Evolutionary conservation across 1,140 invertebrate species (phyloP).

Genomic region (Drosophila paulistorum): DNA sequence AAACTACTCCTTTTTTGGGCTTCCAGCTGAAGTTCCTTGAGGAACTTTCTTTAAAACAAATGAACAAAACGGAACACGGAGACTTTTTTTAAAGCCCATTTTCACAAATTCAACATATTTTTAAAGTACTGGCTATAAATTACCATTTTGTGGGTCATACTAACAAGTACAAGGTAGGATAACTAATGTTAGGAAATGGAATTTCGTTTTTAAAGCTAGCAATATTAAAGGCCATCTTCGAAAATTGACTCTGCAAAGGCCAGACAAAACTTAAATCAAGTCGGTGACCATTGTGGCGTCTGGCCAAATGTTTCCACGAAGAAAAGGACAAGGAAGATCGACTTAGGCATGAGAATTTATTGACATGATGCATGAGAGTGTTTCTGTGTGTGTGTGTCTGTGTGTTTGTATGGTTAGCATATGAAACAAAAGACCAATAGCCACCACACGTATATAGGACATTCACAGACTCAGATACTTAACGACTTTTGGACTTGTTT

Average conservation of each 20-base stretch:
- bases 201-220: neutral
- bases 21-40: too few species aligned
- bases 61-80: neutral
- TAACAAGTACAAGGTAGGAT: neutral
- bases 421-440: constrained; percentile 50
- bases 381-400: neutral
- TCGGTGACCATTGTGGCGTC: neutral
- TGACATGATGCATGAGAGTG: constrained; percentile 48
- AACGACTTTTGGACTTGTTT: constrained; percentile 62
- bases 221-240: neutral
- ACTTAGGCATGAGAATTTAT: constrained; percentile 59
- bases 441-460: constrained; percentile 14
- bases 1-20: too few species aligned
- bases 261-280: neutral
- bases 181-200: neutral
- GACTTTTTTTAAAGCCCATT: constrained; percentile 7
- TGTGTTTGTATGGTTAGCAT: constrained; percentile 31
- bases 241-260: neutral
- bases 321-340: constrained; percentile 49
- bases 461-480: constrained; percentile 56
- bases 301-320: constrained; percentile 15
- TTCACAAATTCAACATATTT: neutral
- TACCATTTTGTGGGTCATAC: neutral
- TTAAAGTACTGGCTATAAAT: neutral
- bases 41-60: too few species aligned